Percentiles rank a stretch among this genome's conserved stretches.
phyloP scores from a whole-genome alignment of 2,113 vertebrate genomes.

The Melanerpes formicivorus region DNA sequence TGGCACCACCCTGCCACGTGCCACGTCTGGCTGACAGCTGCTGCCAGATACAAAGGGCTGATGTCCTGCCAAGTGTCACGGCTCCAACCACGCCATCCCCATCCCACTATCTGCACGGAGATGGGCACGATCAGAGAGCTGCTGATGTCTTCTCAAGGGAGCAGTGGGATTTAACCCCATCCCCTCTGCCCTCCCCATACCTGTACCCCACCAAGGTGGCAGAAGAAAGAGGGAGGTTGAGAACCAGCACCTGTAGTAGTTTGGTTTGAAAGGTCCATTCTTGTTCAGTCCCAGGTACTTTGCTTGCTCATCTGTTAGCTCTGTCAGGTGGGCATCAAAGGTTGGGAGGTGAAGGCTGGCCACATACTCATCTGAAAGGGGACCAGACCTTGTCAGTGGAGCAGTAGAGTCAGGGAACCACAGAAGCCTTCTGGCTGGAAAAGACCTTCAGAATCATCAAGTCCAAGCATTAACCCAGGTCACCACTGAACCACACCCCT shows the following conservation, averaged over 20 bases:
- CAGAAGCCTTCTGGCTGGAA: neutral
- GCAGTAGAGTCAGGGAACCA: neutral
- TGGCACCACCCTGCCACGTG: neutral
- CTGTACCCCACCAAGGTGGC: accelerated
- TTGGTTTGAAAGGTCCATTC: conserved; percentile 98
- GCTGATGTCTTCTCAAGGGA: accelerated
- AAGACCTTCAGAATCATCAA: neutral
- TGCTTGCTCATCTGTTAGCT: conserved; percentile 94
- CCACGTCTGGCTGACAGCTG: conserved; percentile 6
- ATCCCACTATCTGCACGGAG: accelerated
- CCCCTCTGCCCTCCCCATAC: accelerated
- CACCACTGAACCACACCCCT: neutral
- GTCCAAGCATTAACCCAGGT: neutral
- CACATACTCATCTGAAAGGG: conserved; percentile 92
- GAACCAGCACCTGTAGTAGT: conserved; percentile 91
- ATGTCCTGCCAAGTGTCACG: neutral
- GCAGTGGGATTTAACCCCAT: accelerated
- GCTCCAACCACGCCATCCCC: neutral
- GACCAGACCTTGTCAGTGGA: neutral
- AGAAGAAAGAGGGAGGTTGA: neutral
- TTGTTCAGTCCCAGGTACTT: conserved; percentile 99
- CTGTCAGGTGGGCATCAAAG: conserved; percentile 97
- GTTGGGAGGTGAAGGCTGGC: conserved; percentile 97
- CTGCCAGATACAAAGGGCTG: neutral
- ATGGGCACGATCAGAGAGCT: accelerated